Evolutionary conservation across 1,140 invertebrate species (phyloP), one percentile per base, ranked within the genome.

Genomic region (Chironomus striatipennis): DNA sequence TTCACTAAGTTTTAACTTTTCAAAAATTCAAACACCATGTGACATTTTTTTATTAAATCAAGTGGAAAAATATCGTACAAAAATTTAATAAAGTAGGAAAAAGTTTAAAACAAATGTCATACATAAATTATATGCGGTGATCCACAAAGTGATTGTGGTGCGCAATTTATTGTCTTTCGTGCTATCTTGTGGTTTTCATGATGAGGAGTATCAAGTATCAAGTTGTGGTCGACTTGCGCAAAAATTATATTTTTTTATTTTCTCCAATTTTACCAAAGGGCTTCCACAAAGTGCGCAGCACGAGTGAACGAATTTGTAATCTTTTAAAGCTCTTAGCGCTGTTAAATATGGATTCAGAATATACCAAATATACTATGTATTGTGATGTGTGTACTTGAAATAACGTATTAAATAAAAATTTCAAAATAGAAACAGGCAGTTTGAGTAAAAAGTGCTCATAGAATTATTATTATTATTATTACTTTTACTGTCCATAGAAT

Each of bases 71-170:
- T 34, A 34, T 12, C 47, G 47, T n/a, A 47, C 43, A 47, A 15
- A 47, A 15, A 47, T 34, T 34, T 2, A 34, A 34, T 34, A 34
- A 34, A 34, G 24, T 34, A 34, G 24, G 47, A 57, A 57, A 57
- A 57, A n/a, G 9, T 57, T 57, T 10, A 15, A 57, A 57, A 57
- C 47, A 57, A 57, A 57, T 57, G 47, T n/a, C 47, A 57, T 57
- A n/a, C 47, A 57, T 57, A 57, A 57, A 57, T 57, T 57, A 57
- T 57, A 57, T 57, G 12, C 12, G 47, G 47, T 57, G 47, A n/a
- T 0, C 47, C 47, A 4, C 47, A 57, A 34, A 57, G 47, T 57
- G 47, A 57, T 57, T 57, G 47, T 57, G 47, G 47, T 57, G 12
- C n/a, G 47, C 47, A 57, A 57, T 57, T 57, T 57, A 57, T 57